These are phyloP conservation scores for Leucoma salicis DNA, from an alignment of 2,888 invertebrate species.

Conservation along the genomic window DNA sequence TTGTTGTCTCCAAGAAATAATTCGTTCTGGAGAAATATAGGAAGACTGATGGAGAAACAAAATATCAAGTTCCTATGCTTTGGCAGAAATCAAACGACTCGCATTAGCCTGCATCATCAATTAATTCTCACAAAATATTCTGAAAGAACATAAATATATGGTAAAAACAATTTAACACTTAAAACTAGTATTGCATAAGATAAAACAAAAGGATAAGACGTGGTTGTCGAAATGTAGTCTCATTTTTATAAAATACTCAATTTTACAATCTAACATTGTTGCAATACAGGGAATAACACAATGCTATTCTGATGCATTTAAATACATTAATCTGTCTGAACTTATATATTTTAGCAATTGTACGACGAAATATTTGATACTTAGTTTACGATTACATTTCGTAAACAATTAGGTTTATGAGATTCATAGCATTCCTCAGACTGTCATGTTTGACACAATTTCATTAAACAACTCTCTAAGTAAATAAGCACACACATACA, in stretches of 20 bases:
- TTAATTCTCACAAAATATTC: constrained; percentile 46
- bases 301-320: constrained; percentile 19
- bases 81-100: constrained; percentile 69
- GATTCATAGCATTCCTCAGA: constrained; percentile 34
- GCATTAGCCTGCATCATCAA: constrained; percentile 50
- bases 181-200: constrained; percentile 81
- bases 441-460: constrained; percentile 35
- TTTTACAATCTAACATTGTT: constrained; percentile 35
- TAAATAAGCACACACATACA: constrained; percentile 13
- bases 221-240: constrained; percentile 52
- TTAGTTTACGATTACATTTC: constrained; percentile 18
- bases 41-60: constrained; percentile 62
- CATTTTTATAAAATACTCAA: constrained; percentile 43
- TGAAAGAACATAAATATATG: constrained; percentile 74
- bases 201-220: constrained; percentile 63
- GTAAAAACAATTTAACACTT: constrained; percentile 81
- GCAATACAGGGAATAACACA: constrained; percentile 28
- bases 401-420: no score
- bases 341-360: constrained; percentile 18
- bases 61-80: constrained; percentile 54
- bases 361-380: constrained; percentile 18
- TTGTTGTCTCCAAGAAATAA: constrained; percentile 29
- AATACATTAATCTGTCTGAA: constrained; percentile 15
- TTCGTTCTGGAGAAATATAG: constrained; percentile 34
- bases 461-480: constrained; percentile 20